Evolutionary conservation across 2,888 invertebrate species (phyloP).

Genomic region (Sipha maydis): DNA sequence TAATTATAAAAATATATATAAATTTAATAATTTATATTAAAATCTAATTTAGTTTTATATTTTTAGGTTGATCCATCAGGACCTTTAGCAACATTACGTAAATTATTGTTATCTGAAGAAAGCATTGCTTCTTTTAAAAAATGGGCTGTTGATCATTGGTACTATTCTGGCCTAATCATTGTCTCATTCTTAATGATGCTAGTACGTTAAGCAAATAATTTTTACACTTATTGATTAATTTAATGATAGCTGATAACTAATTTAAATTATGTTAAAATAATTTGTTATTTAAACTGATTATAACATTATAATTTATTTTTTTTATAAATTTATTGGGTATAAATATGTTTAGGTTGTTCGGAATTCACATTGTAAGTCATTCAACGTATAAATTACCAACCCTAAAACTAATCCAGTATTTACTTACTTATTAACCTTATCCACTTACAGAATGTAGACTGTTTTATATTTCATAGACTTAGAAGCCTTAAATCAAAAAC

Average conservation of each 20-base stretch:
- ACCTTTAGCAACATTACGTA: conserved; percentile 87
- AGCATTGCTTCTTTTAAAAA: conserved; percentile 87
- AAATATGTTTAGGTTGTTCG: conserved; percentile 48
- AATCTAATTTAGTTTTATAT: neutral
- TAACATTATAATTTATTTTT: conserved; percentile 30
- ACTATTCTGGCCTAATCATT: conserved; percentile 82
- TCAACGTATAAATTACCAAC: conserved; percentile 18
- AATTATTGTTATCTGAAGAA: conserved; percentile 86
- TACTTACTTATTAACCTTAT: neutral
- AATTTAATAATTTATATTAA: no score
- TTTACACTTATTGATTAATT: neutral
- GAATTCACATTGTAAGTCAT: conserved; percentile 53
- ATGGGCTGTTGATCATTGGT: conserved; percentile 92
- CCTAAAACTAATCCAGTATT: conserved; percentile 26
- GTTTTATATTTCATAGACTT: neutral
- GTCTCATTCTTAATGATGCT: conserved; percentile 78
- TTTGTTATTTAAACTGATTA: neutral
- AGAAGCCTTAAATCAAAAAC: neutral
- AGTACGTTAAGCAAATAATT: conserved; percentile 73
- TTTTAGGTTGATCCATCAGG: conserved; percentile 87
- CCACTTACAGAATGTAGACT: conserved; percentile 7
- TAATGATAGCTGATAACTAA: no score
- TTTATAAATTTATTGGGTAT: conserved; percentile 8
- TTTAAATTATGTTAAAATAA: neutral
- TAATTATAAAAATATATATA: neutral